Evolutionary conservation across 2,113 vertebrate species (phyloP), one percentile per base, ranked within the genome.

Genomic region (Synodontis membranacea): DNA sequence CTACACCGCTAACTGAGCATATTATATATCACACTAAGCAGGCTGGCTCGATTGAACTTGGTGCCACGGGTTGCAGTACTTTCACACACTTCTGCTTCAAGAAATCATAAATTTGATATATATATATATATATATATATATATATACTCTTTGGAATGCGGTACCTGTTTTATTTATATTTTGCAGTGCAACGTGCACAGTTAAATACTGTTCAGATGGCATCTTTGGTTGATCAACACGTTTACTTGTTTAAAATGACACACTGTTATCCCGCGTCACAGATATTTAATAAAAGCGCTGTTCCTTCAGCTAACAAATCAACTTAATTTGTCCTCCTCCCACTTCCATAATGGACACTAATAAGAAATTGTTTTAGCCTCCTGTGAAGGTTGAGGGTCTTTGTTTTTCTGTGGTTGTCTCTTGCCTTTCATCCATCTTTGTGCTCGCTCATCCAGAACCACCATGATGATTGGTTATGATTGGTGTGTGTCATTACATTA

Each of bases 301-400:
- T 88, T 87, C 86, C 50, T 68, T 80, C 42, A 86, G 72, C 50
- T 87, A 83, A 86, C 85, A 54, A 90, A 88, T 88, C 82, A 88
- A 79, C 81, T 72, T 84, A 86, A 83, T 90, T 86, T 80, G 76
- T 83, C 60, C 50, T 58, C 75, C 82, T 68, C 7, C n/a, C 50
- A 48, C 37, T 82, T 60, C 88, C 46, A 54, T 88, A 88, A 90
- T 91, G 75, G 60, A 48, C 60, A 44, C 8, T 82, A 88, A 86
- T 82, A 87, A 82, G 81, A 82, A 80, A 83, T 90, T 87, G 58
- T 82, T 87, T 81, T 81, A 88, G 84, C 68, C 50, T 84, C 68
- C 76, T 88, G 48, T 82, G 91, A 95, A 91, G 84, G 86, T 89
- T 84, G 89, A 91, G 86, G 91, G 90, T 92, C 91, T 94, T 94